A percentile compares a stretch with the other conserved stretches of the same genome.
These are phyloP conservation scores for Drosophila subobscura DNA, from an alignment of 1,140 invertebrate genomes.

Conservation along the genomic window DNA sequence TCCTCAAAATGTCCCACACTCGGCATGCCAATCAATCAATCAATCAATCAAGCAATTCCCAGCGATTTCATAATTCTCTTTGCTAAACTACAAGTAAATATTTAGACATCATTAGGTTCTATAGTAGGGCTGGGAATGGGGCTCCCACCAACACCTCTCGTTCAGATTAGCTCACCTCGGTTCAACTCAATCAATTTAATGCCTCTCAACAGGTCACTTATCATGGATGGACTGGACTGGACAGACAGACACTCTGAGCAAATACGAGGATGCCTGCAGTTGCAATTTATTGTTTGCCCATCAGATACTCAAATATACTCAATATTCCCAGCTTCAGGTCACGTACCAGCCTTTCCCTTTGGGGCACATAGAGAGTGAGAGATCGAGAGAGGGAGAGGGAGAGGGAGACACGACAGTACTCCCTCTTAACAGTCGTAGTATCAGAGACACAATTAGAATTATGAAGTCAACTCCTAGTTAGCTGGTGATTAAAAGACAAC, in stretches of 20 bases:
- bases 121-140: conserved; percentile 10
- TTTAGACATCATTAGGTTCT: conserved; percentile 57
- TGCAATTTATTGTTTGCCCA: conserved; percentile 72
- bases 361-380: too few relatives aligned
- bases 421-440: conserved; percentile 9
- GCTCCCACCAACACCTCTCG: conserved; percentile 25
- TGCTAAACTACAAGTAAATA: conserved; percentile 45
- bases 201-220: conserved; percentile 67
- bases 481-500: conserved; percentile 78
- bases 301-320: conserved; percentile 41
- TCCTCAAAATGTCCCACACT: conserved; percentile 19
- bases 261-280: conserved; percentile 61
- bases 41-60: conserved; percentile 16
- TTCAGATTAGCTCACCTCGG: conserved; percentile 44
- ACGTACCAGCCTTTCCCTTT: conserved; percentile 22
- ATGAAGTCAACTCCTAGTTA: conserved; percentile 73
- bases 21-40: conserved; percentile 33
- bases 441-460: conserved; percentile 72
- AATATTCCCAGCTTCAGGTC: conserved; percentile 40
- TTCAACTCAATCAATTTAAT: conserved; percentile 37
- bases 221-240: conserved; percentile 19
- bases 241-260: conserved; percentile 25
- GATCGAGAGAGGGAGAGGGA: background rate
- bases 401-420: background rate
- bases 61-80: conserved; percentile 42